Conservation (phyloP, 2,113 vertebrate species). For the Serinus canaria region DNA sequence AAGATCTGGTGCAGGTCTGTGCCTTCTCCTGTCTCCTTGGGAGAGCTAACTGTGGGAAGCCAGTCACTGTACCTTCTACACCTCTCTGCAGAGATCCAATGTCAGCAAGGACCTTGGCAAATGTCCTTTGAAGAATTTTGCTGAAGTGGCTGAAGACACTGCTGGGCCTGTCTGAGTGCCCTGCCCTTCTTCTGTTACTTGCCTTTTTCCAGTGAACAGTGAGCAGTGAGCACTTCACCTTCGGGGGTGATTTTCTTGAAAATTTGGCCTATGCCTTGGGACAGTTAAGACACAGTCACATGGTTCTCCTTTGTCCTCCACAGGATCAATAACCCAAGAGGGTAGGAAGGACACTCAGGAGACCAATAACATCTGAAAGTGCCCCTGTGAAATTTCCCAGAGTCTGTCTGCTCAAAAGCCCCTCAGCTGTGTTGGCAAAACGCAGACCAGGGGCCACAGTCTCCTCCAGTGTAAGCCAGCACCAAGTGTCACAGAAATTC, state of each 20-base stretch:
- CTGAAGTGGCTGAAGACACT: slow-evolving; percentile 13
- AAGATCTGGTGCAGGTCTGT: not conserved
- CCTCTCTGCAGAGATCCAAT: not conserved
- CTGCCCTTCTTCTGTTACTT: slow-evolving; percentile 39
- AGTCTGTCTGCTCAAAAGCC: not conserved
- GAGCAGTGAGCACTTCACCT: not conserved
- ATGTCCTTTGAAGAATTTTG: not conserved
- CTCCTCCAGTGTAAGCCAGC: not conserved
- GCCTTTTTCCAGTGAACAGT: not conserved
- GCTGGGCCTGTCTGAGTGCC: not conserved
- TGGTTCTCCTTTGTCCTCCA: not conserved
- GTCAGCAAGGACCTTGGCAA: not conserved
- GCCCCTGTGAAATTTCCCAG: not conserved
- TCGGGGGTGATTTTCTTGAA: not conserved
- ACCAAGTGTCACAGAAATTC: not conserved
- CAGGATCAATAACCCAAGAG: not conserved
- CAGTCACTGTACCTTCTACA: not conserved
- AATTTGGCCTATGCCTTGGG: not conserved
- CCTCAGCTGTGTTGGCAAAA: not conserved
- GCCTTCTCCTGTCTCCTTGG: not conserved
- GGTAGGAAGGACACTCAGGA: not conserved
- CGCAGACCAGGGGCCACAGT: not conserved
- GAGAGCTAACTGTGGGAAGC: not conserved
- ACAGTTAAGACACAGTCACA: not conserved
- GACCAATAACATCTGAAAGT: not conserved